These are phyloP conservation scores for Linyphia triangularis DNA, from an alignment of 2,888 invertebrate species.

Conservation along the genomic window DNA sequence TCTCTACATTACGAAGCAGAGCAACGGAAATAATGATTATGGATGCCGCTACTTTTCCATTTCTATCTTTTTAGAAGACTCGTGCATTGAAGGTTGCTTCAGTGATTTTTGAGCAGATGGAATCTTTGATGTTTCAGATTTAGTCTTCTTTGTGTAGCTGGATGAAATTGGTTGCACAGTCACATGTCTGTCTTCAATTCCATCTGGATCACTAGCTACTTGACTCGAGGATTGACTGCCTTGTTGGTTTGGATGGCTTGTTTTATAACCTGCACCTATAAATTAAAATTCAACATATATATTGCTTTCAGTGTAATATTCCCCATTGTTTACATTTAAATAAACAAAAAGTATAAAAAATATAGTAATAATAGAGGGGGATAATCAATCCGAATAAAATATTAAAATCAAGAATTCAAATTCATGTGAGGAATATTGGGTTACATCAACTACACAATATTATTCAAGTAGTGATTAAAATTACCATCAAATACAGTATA, in stretches of 20 bases:
- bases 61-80: constrained; percentile 23
- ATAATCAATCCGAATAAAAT: not conserved
- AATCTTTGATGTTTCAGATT: constrained; percentile 63
- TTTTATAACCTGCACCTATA: constrained; percentile 81
- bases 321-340: not conserved
- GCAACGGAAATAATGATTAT: no score
- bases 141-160: constrained; percentile 24
- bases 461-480: not conserved
- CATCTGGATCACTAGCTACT: constrained; percentile 88
- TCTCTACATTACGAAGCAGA: no score
- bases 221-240: constrained; percentile 83
- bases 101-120: constrained; percentile 57
- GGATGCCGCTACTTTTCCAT: not conserved
- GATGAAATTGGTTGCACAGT: constrained; percentile 5
- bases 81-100: constrained; percentile 35
- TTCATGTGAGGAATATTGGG: no score
- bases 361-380: not conserved
- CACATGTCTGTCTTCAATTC: constrained; percentile 46
- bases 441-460: not conserved
- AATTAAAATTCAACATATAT: not conserved
- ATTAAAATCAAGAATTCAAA: no score
- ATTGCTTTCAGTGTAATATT: not conserved
- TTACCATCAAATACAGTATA: no score
- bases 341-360: not conserved
- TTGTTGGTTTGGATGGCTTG: constrained; percentile 76